A percentile compares a stretch with the other conserved stretches of the same genome.
phyloP scores from a whole-genome alignment of 2,888 invertebrate species.

The Conus canariensis region DNA sequence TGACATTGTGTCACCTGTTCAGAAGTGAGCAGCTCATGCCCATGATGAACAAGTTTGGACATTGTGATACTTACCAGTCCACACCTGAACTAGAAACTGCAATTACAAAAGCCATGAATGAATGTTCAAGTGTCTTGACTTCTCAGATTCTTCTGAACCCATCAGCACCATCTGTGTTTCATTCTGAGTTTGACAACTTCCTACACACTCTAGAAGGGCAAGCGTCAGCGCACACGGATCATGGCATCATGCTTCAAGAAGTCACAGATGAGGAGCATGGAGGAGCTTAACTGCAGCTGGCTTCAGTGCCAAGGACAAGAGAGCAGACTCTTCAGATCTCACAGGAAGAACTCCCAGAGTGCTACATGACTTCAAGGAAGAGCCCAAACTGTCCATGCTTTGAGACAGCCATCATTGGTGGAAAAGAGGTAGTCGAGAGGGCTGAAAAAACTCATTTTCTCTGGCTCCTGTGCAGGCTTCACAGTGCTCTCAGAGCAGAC shows the following conservation, averaged over 20 bases:
- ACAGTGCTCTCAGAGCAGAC: background rate
- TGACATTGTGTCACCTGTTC: too few relatives aligned
- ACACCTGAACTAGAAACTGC: too few relatives aligned
- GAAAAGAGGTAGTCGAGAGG: background rate
- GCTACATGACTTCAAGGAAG: background rate
- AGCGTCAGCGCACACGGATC: slow-evolving; percentile 56
- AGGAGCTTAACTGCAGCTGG: background rate
- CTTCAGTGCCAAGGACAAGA: background rate
- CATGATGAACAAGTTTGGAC: too few relatives aligned
- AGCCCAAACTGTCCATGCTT: background rate
- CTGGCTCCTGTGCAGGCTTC: background rate
- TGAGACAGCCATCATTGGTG: background rate
- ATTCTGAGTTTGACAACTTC: slow-evolving; percentile 60
- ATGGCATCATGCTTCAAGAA: slow-evolving; percentile 52
- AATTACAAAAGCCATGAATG: too few relatives aligned
- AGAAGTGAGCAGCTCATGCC: too few relatives aligned
- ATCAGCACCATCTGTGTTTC: slow-evolving; percentile 51
- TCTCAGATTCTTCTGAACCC: too few relatives aligned
- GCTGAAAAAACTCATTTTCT: background rate
- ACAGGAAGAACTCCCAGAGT: slow-evolving; percentile 6
- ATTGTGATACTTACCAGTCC: too few relatives aligned
- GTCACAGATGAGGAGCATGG: slow-evolving; percentile 29
- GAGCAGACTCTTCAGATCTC: background rate
- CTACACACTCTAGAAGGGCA: slow-evolving; percentile 51
- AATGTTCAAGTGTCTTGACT: too few relatives aligned